phyloP scores from a whole-genome alignment of 35 echinoderm and acorn worm genomes.

The Antedon bifida region DNA sequence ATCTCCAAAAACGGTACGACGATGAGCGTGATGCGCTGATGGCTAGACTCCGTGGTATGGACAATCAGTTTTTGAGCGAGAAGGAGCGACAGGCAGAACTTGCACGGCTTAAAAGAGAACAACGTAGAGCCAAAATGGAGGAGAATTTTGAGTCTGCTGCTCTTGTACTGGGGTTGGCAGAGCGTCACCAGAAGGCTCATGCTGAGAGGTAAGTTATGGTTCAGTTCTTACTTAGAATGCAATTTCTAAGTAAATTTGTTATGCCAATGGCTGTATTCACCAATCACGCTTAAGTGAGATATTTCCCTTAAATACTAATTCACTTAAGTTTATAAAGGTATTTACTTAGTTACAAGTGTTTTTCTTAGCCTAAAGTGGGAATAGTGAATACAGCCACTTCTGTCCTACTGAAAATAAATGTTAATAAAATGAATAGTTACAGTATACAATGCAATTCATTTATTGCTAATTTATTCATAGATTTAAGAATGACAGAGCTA shows the following conservation, averaged over 20 bases:
- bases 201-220: conserved; percentile 70
- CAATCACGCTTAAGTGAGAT: too few relatives aligned
- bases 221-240: too few relatives aligned
- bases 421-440: too few relatives aligned
- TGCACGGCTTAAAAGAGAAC: conserved; percentile 63
- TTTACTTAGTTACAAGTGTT: too few relatives aligned
- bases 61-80: conserved; percentile 72
- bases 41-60: conserved; percentile 36
- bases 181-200: conserved; percentile 69
- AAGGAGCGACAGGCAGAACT: conserved; percentile 75
- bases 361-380: too few relatives aligned
- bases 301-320: too few relatives aligned
- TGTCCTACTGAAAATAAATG: too few relatives aligned
- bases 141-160: conserved; percentile 72
- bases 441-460: too few relatives aligned
- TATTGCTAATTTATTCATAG: conserved; percentile 10
- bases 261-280: too few relatives aligned
- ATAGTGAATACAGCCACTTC: too few relatives aligned
- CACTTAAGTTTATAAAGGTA: too few relatives aligned
- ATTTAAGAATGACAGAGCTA: conserved; percentile 65
- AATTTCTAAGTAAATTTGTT: too few relatives aligned
- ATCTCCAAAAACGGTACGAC: conserved; percentile 71
- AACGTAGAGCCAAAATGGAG: conserved; percentile 74
- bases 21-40: conserved; percentile 68
- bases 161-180: conserved; percentile 77